Evolutionary conservation across 2,797 vertebrate species (phyloP).

Genomic region (Enteromius treurensis): DNA sequence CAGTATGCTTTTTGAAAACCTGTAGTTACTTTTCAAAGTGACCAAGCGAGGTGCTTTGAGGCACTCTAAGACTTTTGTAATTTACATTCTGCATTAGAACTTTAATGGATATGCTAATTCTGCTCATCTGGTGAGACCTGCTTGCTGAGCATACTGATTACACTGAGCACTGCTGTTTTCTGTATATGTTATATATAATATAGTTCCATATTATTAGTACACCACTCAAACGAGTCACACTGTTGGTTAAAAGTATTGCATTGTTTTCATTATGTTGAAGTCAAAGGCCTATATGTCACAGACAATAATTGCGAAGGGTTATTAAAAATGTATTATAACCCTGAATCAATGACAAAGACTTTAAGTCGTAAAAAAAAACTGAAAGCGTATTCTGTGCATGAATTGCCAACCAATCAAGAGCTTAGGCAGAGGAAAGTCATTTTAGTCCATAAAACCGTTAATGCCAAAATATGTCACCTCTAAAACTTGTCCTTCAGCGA

Average conservation of each 20-base stretch:
- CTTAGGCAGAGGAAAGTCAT: conserved; percentile 28
- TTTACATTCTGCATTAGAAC: conserved; percentile 31
- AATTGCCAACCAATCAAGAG: conserved; percentile 37
- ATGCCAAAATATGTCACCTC: conserved; percentile 12
- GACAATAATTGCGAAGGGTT: neutral
- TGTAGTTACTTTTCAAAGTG: conserved; percentile 57
- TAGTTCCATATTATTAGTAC: conserved; percentile 3
- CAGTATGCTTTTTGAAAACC: conserved; percentile 64
- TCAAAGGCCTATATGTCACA: neutral
- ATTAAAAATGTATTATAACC: conserved; percentile 2
- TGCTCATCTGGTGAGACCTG: conserved; percentile 26
- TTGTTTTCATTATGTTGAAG: conserved; percentile 5
- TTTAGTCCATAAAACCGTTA: conserved; percentile 23
- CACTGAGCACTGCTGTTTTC: neutral
- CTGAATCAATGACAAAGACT: conserved; percentile 23
- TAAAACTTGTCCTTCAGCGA: neutral
- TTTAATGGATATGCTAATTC: conserved; percentile 40
- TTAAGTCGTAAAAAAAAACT: conserved; percentile 25
- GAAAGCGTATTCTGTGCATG: conserved; percentile 1
- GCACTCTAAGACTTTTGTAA: conserved; percentile 44
- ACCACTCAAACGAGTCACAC: neutral
- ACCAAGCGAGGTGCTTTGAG: conserved; percentile 32
- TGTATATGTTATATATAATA: neutral
- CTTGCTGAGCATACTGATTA: conserved; percentile 25
- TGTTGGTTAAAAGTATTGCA: neutral